Percentiles rank a stretch among this genome's conserved stretches.
phyloP scores from a whole-genome alignment of 2,888 invertebrate genomes.

The Troglohyphantes excavatus region DNA sequence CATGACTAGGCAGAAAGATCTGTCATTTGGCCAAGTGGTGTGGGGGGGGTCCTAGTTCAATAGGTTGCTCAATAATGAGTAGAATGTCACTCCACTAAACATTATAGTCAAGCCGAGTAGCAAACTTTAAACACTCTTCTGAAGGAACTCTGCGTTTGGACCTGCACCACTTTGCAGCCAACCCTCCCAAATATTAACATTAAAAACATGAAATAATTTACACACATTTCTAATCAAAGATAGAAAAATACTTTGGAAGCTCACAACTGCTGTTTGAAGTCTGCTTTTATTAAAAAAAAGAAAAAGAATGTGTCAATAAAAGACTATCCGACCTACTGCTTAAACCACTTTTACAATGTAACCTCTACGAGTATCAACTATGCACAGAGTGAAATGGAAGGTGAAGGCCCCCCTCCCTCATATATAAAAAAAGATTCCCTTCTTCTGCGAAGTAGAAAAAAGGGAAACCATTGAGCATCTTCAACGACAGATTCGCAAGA shows the following conservation, averaged over 20 bases:
- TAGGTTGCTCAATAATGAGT: no score
- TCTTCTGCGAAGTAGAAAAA: slow-evolving; percentile 50
- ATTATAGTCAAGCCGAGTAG: no score
- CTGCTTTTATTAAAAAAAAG: background rate
- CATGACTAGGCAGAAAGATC: no score
- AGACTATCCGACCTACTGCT: slow-evolving; percentile 45
- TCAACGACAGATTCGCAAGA: slow-evolving; percentile 36
- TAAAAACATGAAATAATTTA: background rate
- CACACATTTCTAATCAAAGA: background rate
- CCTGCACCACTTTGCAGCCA: background rate
- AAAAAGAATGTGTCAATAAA: slow-evolving; percentile 49
- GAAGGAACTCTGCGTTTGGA: background rate
- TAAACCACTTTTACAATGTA: slow-evolving; percentile 60
- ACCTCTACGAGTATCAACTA: slow-evolving; percentile 48
- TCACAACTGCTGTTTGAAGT: slow-evolving; percentile 45
- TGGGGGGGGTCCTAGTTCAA: no score
- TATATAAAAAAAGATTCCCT: no score
- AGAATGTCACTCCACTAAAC: no score
- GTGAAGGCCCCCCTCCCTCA: slow-evolving; percentile 5
- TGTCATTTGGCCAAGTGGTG: no score
- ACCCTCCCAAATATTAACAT: background rate
- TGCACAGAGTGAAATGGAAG: slow-evolving; percentile 65
- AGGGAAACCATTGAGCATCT: slow-evolving; percentile 63
- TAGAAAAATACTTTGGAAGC: slow-evolving; percentile 13
- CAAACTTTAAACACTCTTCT: no score